These are phyloP conservation scores for Augochlorella aurata DNA, from an alignment of 2,888 invertebrate genomes.

Conservation along the genomic window DNA sequence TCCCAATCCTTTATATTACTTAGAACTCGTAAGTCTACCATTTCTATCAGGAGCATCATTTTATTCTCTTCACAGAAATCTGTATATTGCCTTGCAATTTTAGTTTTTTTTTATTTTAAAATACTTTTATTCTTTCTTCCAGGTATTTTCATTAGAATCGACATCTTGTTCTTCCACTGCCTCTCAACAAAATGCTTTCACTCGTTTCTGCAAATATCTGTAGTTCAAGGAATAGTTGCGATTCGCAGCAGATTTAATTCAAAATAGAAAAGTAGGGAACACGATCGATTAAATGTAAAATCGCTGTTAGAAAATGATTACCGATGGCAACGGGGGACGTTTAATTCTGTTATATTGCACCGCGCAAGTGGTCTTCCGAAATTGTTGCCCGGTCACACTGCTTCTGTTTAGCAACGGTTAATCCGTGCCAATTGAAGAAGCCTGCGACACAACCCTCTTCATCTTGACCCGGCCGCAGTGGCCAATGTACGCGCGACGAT, in stretches of 20 bases:
- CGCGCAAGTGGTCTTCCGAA: background rate
- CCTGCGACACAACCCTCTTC: background rate
- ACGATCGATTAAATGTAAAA: slow-evolving; percentile 3
- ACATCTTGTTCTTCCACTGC: too few relatives aligned
- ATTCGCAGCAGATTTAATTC: background rate
- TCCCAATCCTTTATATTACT: too few relatives aligned
- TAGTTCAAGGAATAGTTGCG: too few relatives aligned
- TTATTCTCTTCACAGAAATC: too few relatives aligned
- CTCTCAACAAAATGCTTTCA: too few relatives aligned
- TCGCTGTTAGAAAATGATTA: background rate
- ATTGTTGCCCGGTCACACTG: slow-evolving; percentile 1
- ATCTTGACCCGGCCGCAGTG: background rate
- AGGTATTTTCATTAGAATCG: background rate
- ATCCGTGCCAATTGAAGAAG: slow-evolving; percentile 8
- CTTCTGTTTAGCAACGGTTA: slow-evolving; percentile 3
- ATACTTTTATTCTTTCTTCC: background rate
- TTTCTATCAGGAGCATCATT: too few relatives aligned
- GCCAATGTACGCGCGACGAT: background rate
- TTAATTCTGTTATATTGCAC: background rate
- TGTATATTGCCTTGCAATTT: too few relatives aligned
- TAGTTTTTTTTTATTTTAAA: too few relatives aligned
- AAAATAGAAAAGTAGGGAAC: too few relatives aligned
- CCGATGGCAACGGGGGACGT: background rate
- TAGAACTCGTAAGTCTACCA: too few relatives aligned
- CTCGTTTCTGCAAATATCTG: too few relatives aligned